Base-by-base conservation (phyloP, 2,888 invertebrate genomes). In the Noctuana brunneofusca region DNA sequence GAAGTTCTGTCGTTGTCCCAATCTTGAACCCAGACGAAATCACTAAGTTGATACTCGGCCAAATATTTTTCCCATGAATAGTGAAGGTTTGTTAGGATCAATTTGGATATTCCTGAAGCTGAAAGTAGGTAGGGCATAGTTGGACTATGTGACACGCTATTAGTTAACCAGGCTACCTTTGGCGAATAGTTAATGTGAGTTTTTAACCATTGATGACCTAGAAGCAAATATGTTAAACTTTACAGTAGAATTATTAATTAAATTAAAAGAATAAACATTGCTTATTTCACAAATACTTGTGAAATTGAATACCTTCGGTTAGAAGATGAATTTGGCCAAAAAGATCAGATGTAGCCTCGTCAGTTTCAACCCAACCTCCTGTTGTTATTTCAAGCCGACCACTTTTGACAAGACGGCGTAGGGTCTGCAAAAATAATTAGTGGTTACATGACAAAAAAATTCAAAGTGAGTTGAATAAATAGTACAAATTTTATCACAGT, bases 351-450 rank as follows among this genome's bases (percentile, higher is more conserved):
- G 96, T 96, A 1, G 97, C 97, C 87, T 98, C 98, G 75, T 98
- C 98, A 0, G 97, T 96, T 96, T 98, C 97, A 2, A 98, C 97
- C 97, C 97, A 98, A 8, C 97, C 96, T 2, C 98, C 98, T 0
- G 97, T 97, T 41, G 97, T 96, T 72, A 98, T 96, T 88, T 98
- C 98, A 64, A 98, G 88, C 58, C 97, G 93, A 1, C 97, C 97
- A 22, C 94, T 94, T 66, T 95, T 93, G 18, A 97, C 92, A 64
- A 98, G 88, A 66, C 94, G 93, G 73, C 94, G 94, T 1, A 97
- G 92, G 0, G 95, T 94, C 85, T 94, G 75, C n/a, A 46, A 59
- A 8, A 24, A 41, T 24, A 49, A 24, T 12, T 46, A 12, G 1
- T 46, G 3, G 4, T 12, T 11, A 46, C 3, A 18, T 16, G 16